phyloP scores from a whole-genome alignment of 2,797 vertebrate genomes.

The Melanotaenia trifasciata region DNA sequence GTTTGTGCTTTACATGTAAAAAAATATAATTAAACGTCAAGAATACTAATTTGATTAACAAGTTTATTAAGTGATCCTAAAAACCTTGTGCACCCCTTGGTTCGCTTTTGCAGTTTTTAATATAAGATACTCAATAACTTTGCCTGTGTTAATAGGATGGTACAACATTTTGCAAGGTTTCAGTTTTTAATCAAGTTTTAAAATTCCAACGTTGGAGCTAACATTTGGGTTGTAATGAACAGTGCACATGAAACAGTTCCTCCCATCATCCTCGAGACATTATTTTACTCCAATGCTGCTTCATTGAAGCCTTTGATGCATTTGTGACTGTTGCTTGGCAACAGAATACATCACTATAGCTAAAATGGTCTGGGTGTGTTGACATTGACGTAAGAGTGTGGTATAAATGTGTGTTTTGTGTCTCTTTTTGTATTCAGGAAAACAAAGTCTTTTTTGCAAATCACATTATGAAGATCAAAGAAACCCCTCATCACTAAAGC shows the following conservation, averaged over 20 bases:
- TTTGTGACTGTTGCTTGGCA: neutral
- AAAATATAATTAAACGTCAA: too few species aligned
- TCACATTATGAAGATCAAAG: too few species aligned
- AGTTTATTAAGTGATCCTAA: too few species aligned
- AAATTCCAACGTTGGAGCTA: neutral
- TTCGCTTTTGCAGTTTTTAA: too few species aligned
- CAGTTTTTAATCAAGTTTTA: neutral
- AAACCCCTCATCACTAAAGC: too few species aligned
- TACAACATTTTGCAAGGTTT: neutral
- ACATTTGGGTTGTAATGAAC: neutral
- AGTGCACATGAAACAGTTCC: neutral
- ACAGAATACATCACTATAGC: neutral
- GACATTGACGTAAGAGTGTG: neutral
- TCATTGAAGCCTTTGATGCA: neutral
- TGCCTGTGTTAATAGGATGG: neutral
- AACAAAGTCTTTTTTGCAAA: too few species aligned
- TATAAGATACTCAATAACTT: too few species aligned
- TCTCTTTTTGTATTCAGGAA: too few species aligned
- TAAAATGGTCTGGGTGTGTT: conserved; percentile 1
- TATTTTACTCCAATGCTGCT: neutral
- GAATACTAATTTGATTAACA: too few species aligned
- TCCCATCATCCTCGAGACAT: too few species aligned
- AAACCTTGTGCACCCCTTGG: too few species aligned
- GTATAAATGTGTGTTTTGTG: neutral
- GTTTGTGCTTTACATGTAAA: too few species aligned